Conservation (phyloP, 2,888 invertebrate species). For the Apotomis betuletana region DNA sequence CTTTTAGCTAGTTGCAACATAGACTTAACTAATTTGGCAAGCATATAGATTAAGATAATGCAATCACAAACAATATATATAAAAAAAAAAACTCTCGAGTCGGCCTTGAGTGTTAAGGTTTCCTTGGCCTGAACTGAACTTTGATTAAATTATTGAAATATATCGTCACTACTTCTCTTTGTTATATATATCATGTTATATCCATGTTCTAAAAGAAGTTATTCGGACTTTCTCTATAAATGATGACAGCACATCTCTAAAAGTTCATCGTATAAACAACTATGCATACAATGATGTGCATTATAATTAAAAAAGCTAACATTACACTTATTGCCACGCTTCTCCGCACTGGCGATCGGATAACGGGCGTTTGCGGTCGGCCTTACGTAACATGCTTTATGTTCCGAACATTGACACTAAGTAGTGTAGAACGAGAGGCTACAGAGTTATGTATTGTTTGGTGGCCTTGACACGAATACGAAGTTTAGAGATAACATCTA, state of each 20-base stretch:
- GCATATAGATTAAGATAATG: not conserved
- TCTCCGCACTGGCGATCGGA: slow-evolving; percentile 34
- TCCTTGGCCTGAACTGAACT: too few relatives aligned
- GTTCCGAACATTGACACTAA: slow-evolving; percentile 54
- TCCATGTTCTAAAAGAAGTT: too few relatives aligned
- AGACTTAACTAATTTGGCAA: not conserved
- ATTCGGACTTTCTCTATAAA: too few relatives aligned
- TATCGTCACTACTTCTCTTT: not conserved
- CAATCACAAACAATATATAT: not conserved
- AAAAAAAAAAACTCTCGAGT: too few relatives aligned
- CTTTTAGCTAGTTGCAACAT: not conserved
- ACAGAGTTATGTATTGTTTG: slow-evolving; percentile 65
- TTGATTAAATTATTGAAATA: not conserved
- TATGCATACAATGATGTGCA: not conserved
- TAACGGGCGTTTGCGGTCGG: slow-evolving; percentile 36
- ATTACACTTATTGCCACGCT: slow-evolving; percentile 19
- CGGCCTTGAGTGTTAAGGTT: too few relatives aligned
- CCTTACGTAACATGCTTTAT: slow-evolving; percentile 41
- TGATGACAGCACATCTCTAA: not conserved
- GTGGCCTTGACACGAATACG: slow-evolving; percentile 75
- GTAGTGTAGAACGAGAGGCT: slow-evolving; percentile 60
- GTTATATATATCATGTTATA: too few relatives aligned
- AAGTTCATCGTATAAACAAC: not conserved
- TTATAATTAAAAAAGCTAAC: slow-evolving; percentile 20
- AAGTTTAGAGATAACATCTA: slow-evolving; percentile 69